Percentiles rank a stretch among this genome's conserved stretches.
These are phyloP conservation scores for Ceyx melanurus DNA, from an alignment of 2,113 vertebrate genomes.

Conservation along the genomic window DNA sequence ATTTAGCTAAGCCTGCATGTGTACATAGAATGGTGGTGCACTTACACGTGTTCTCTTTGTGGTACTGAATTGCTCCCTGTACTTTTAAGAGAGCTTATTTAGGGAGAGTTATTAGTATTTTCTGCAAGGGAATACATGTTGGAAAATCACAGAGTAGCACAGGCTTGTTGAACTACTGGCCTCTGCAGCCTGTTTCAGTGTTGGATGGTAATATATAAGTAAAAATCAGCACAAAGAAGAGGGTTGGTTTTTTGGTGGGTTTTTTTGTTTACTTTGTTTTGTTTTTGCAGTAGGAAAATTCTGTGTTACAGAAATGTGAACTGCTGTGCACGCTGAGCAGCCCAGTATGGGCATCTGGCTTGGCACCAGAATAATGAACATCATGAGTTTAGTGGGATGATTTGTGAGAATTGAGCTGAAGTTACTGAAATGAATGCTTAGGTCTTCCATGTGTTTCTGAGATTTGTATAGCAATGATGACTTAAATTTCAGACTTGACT, in stretches of 20 bases:
- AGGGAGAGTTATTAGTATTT: not conserved
- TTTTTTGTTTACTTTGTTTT: not conserved
- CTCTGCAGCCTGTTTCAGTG: not conserved
- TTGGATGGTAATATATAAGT: not conserved
- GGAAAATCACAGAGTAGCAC: not conserved
- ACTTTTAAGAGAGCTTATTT: rapidly evolving
- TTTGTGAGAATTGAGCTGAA: not conserved
- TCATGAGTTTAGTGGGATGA: not conserved
- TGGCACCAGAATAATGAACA: not conserved
- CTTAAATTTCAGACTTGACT: not conserved
- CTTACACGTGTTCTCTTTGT: not conserved
- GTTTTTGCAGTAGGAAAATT: not conserved
- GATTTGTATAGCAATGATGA: not conserved
- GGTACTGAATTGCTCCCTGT: not conserved
- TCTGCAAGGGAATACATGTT: not conserved
- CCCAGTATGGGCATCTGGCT: not conserved
- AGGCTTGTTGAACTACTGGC: not conserved
- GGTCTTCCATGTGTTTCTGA: not conserved
- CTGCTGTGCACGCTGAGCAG: not conserved
- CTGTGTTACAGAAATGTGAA: rapidly evolving
- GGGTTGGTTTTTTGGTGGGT: too few relatives aligned
- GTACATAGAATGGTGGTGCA: rapidly evolving
- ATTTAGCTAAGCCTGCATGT: not conserved
- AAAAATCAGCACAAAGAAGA: not conserved
- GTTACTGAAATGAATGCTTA: not conserved